A percentile compares a stretch with the other conserved stretches of the same genome.
Conservation (phyloP, 2,888 invertebrate species). For the Macaria notata region DNA sequence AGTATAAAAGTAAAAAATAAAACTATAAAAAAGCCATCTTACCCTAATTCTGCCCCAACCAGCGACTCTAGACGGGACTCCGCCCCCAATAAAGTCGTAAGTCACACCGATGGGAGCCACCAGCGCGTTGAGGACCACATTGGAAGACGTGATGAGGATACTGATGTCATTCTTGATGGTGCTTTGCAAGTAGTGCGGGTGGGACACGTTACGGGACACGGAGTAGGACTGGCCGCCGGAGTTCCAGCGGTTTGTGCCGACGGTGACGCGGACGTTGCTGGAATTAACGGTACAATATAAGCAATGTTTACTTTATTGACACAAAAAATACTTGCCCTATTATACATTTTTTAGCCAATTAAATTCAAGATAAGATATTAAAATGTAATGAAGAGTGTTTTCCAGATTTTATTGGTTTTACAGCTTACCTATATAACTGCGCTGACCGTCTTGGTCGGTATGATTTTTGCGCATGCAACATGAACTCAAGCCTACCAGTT, state of each 20-base stretch:
- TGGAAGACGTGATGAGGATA: slow-evolving; percentile 42
- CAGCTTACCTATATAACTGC: too few relatives aligned
- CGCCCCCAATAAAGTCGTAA: slow-evolving; percentile 34
- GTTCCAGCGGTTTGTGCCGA: slow-evolving; percentile 43
- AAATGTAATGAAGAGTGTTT: too few relatives aligned
- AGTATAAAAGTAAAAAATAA: too few relatives aligned
- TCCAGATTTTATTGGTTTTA: too few relatives aligned
- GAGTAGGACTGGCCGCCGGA: slow-evolving; percentile 48
- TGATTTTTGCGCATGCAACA: too few relatives aligned
- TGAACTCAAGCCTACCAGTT: too few relatives aligned
- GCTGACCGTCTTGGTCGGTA: too few relatives aligned
- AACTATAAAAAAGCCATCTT: slow-evolving; percentile 23
- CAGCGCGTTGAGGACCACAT: slow-evolving; percentile 29
- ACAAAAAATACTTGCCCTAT: too few relatives aligned
- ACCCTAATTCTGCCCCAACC: slow-evolving; percentile 64
- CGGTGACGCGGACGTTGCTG: slow-evolving; percentile 27
- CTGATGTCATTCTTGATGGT: slow-evolving; percentile 64
- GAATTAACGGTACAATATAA: background rate
- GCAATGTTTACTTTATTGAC: too few relatives aligned
- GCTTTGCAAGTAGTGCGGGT: slow-evolving; percentile 50
- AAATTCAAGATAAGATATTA: too few relatives aligned
- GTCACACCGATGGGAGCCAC: slow-evolving; percentile 39
- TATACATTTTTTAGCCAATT: too few relatives aligned
- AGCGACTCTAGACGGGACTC: slow-evolving; percentile 42
- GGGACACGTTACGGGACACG: slow-evolving; percentile 54